Evolutionary conservation across 2,797 vertebrate species (phyloP).

Genomic region (Sebastes alutus): DNA sequence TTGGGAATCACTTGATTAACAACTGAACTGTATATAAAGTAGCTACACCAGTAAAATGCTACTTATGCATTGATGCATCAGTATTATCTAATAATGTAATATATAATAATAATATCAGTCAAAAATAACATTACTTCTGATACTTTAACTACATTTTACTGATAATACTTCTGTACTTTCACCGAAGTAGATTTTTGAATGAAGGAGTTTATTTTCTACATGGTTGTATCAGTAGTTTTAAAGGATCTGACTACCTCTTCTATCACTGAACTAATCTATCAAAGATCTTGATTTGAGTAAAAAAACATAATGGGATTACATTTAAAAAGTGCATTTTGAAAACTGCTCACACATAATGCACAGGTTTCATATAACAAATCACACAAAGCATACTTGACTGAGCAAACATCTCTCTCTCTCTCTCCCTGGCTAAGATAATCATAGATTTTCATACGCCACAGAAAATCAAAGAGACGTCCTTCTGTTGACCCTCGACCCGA

Average conservation of each 20-base stretch:
- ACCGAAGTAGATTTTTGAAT: not conserved
- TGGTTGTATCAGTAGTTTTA: not conserved
- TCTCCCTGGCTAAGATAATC: not conserved
- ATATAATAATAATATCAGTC: not conserved
- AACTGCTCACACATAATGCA: not conserved
- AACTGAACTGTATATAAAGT: not conserved
- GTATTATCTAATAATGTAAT: not conserved
- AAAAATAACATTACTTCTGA: no score
- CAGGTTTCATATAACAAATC: not conserved
- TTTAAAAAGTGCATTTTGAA: not conserved
- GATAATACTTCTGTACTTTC: not conserved
- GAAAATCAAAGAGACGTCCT: constrained; percentile 48
- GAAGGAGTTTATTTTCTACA: not conserved
- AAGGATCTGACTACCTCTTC: not conserved
- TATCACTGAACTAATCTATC: rapidly evolving
- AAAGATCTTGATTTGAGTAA: not conserved
- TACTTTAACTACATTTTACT: not conserved
- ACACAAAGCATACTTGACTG: not conserved
- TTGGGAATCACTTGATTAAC: not conserved
- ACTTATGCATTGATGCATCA: not conserved
- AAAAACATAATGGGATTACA: not conserved
- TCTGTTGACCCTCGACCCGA: constrained; percentile 53
- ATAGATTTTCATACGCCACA: constrained; percentile 3
- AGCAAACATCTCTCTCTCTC: constrained; percentile 6
- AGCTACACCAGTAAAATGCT: not conserved